Evolutionary conservation across 2,888 invertebrate genomes (phyloP).

Genomic region (Loripinus fragilis): DNA sequence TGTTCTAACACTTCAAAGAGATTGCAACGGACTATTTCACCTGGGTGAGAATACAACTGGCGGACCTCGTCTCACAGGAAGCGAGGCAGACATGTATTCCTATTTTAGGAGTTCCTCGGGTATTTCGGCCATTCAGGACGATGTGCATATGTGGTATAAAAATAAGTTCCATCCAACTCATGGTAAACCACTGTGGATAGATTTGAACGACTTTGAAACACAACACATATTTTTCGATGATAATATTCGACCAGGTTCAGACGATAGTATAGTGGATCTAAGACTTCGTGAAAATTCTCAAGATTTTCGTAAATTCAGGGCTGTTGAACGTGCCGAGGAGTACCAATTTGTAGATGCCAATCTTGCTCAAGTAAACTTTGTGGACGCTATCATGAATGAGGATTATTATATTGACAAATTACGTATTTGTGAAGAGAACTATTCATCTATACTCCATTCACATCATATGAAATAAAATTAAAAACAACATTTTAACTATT

Average conservation of each 20-base stretch:
- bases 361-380: conserved; percentile 52
- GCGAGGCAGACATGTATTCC: conserved; percentile 52
- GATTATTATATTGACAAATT: conserved; percentile 54
- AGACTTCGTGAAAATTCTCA: conserved; percentile 32
- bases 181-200: conserved; percentile 58
- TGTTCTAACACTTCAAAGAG: conserved; percentile 23
- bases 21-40: conserved; percentile 15
- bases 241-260: conserved; percentile 55
- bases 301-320: conserved; percentile 23
- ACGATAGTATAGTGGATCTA: conserved; percentile 55
- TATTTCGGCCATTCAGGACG: conserved; percentile 46
- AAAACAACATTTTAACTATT: too few relatives aligned
- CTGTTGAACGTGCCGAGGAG: conserved; percentile 43
- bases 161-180: conserved; percentile 45
- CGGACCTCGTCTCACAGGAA: background rate
- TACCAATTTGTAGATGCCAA: conserved; percentile 47
- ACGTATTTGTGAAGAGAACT: conserved; percentile 47
- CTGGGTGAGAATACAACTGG: conserved; percentile 3
- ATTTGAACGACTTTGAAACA: conserved; percentile 33
- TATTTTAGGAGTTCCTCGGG: conserved; percentile 38
- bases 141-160: conserved; percentile 42
- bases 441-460: conserved; percentile 17
- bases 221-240: conserved; percentile 61
- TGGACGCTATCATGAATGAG: conserved; percentile 54
- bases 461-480: background rate